Base-by-base conservation (phyloP, 2,888 invertebrate genomes). In the Steinernema carpocapsae region DNA sequence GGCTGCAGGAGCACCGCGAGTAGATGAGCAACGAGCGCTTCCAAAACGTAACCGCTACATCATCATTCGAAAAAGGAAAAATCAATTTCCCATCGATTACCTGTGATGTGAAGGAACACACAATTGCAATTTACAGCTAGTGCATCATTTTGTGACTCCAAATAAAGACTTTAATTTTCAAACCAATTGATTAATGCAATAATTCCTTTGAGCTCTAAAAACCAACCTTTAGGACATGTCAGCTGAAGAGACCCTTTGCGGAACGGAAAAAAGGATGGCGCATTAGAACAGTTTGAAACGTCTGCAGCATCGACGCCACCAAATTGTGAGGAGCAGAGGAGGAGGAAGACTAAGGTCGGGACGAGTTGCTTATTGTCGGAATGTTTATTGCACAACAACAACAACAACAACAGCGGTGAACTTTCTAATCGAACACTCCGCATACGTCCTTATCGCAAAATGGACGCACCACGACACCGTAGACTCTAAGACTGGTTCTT, bases 381-480 rank as follows among this genome's bases (percentile, higher is more conserved):
- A n/a, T 19, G 48, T 48, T 48, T 48, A 37, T 37, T 37, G 37
- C 37, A 37, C 37, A 37, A 37, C 37, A 37, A 37, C 64, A 64
- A n/a, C n/a, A n/a, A n/a, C n/a, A n/a, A 26, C 64, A 64, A 64
- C 64, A 64, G 29, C 64, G 32, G 64, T 32, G 29, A 64, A 26
- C 64, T 64, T 64, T 10, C 64, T 29, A 29, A 64, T 29, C 14
- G 64, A 64, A 64, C 64, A 64, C 64, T 64, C 64, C 64, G 64
- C 64, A 64, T 64, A 64, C 64, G 64, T 32, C 64, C 32, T 64
- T 64, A 64, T 64, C 64, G 64, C 64, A 64, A 56, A 64, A 64
- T 64, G 64, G 64, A 64, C 64, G 64, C 64, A 32, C 64, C 29
- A 64, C 64, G 32, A 64, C 64, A 64, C 64, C 64, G 64, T 64